A percentile compares a stretch with the other conserved stretches of the same genome.
Evolutionary conservation across 2,888 invertebrate genomes (phyloP).

Genomic region (Platycnemis pennipes): DNA sequence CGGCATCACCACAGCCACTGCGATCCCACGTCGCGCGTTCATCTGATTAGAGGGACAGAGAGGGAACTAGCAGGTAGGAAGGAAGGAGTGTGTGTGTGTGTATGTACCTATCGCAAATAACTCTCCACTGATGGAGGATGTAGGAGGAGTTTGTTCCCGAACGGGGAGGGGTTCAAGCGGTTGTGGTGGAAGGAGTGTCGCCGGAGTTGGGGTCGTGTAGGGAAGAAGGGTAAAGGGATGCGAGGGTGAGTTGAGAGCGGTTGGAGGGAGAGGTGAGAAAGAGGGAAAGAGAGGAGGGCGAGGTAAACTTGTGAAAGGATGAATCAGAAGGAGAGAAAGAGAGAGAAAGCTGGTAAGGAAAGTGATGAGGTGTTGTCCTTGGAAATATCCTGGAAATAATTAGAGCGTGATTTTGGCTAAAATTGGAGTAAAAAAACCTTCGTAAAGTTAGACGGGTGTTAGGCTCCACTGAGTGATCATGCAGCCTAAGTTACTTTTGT

Average conservation of each 20-base stretch:
- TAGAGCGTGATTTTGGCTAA: no score
- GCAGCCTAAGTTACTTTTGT: no score
- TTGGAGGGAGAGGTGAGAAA: background rate
- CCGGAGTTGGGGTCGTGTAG: slow-evolving; percentile 8
- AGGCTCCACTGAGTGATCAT: no score
- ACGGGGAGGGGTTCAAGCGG: background rate
- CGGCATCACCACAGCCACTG: background rate
- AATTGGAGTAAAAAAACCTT: no score
- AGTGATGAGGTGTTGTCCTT: no score
- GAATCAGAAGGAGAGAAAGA: no score
- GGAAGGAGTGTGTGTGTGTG: background rate
- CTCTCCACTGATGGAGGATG: slow-evolving; percentile 11
- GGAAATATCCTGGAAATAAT: no score
- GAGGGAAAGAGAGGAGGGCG: no score
- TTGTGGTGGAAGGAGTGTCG: background rate
- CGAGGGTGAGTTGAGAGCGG: background rate
- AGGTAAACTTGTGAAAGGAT: no score
- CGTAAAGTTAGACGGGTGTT: no score
- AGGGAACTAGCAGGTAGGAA: background rate
- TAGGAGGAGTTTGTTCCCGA: background rate
- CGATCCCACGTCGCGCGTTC: slow-evolving; percentile 45
- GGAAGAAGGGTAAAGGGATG: background rate
- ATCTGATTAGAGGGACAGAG: slow-evolving; percentile 9
- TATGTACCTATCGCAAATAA: slow-evolving; percentile 34
- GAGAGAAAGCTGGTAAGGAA: no score